These are phyloP conservation scores for Drosophila sturtevanti DNA, from an alignment of 1,140 invertebrate genomes.

Conservation along the genomic window DNA sequence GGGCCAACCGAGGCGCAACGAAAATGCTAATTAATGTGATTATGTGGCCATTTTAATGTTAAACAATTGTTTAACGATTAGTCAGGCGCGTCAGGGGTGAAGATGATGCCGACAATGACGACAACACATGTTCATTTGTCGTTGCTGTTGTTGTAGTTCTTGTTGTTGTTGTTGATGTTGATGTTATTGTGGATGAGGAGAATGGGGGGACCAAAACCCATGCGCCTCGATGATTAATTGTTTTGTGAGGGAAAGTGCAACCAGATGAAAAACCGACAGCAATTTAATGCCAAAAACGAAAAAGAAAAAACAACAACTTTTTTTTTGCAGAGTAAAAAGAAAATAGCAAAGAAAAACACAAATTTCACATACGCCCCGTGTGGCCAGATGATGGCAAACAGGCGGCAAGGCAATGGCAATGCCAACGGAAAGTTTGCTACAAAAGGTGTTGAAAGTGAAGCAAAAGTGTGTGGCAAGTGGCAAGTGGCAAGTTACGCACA, in stretches of 20 bases:
- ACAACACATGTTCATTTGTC: constrained; percentile 40
- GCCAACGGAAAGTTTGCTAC: constrained; percentile 52
- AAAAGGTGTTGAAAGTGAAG: constrained; percentile 54
- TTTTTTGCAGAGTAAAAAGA: constrained; percentile 19
- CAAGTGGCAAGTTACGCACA: constrained; percentile 63
- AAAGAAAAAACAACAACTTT: constrained; percentile 15
- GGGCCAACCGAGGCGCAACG: constrained; percentile 53
- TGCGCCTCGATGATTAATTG: constrained; percentile 66
- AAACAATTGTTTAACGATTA: constrained; percentile 80
- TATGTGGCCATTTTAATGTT: constrained; percentile 76
- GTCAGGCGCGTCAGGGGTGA: constrained; percentile 64
- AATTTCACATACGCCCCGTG: constrained; percentile 61
- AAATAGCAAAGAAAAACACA: constrained; percentile 42
- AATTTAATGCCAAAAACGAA: constrained; percentile 77
- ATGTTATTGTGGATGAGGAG: not conserved
- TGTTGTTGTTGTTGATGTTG: not conserved
- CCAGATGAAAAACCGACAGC: constrained; percentile 1
- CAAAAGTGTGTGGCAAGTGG: constrained; percentile 26
- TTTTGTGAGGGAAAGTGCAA: constrained; percentile 47
- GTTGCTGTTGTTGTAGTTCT: not conserved
- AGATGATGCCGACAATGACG: constrained; percentile 13
- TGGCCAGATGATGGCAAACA: constrained; percentile 22
- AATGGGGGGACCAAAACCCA: not conserved
- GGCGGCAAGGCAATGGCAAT: constrained; percentile 25
- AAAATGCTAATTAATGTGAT: constrained; percentile 81